phyloP scores from a whole-genome alignment of 2,113 vertebrate genomes.

The Serranochromis macrocephalus region DNA sequence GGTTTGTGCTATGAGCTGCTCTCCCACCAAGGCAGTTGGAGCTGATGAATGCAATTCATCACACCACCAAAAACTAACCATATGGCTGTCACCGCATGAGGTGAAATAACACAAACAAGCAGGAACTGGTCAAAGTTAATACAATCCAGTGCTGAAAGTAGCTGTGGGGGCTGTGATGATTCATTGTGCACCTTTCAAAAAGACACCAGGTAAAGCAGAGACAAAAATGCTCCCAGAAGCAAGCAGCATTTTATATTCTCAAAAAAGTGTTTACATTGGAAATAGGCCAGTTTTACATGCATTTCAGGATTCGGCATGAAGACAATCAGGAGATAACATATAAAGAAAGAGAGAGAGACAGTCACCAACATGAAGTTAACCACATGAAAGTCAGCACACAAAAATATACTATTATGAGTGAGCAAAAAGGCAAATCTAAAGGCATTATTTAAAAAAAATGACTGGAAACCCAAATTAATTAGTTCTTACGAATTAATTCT shows the following conservation, averaged over 20 bases:
- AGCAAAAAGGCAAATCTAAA: neutral
- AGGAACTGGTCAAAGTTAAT: neutral
- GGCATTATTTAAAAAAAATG: neutral
- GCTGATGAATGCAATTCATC: neutral
- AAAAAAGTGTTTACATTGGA: neutral
- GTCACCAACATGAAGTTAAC: neutral
- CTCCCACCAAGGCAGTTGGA: neutral
- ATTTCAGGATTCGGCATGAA: neutral
- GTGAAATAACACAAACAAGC: constrained; percentile 14
- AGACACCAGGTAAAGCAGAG: neutral
- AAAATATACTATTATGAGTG: neutral
- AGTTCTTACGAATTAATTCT: too few relatives aligned
- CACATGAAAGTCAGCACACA: neutral
- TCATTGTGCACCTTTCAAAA: neutral
- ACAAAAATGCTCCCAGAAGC: neutral
- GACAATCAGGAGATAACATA: neutral
- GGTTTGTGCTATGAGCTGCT: neutral
- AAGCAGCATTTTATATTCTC: neutral
- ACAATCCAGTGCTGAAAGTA: neutral
- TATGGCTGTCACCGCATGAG: neutral
- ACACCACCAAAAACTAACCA: neutral
- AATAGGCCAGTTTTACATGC: neutral
- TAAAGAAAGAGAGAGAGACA: neutral
- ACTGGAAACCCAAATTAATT: too few relatives aligned
- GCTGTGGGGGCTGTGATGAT: neutral